Evolutionary conservation across 2,888 invertebrate species (phyloP).

Genomic region (Volucella inanis): DNA sequence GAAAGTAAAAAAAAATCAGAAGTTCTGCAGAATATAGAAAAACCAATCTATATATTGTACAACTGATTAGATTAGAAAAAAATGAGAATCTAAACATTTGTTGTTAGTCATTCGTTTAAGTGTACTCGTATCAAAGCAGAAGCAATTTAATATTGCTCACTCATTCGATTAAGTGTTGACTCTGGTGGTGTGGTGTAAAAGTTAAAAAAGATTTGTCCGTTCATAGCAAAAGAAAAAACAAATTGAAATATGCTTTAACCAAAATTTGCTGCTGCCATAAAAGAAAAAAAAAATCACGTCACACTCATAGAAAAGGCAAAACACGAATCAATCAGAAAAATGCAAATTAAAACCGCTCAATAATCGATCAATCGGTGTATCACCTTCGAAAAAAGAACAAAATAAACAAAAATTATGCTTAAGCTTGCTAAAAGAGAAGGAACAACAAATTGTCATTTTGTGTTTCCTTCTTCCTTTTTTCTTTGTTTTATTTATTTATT

Average conservation of each 20-base stretch:
- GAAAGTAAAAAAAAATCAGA: constrained; percentile 10
- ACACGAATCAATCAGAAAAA: constrained; percentile 75
- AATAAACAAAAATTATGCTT: constrained; percentile 66
- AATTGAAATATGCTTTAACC: constrained; percentile 62
- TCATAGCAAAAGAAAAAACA: not conserved
- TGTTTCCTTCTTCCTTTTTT: not conserved
- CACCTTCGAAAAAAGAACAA: constrained; percentile 10
- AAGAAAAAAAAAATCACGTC: constrained; percentile 72
- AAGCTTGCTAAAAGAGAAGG: constrained; percentile 53
- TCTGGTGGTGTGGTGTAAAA: constrained; percentile 2
- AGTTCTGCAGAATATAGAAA: constrained; percentile 54
- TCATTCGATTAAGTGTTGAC: not conserved
- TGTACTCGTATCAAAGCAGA: constrained; percentile 21
- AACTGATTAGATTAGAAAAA: constrained; percentile 70
- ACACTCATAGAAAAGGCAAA: constrained; percentile 77
- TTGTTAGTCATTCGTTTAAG: constrained; percentile 53
- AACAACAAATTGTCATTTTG: not conserved
- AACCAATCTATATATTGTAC: constrained; percentile 56
- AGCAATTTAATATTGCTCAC: constrained; percentile 13
- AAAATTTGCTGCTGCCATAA: constrained; percentile 70
- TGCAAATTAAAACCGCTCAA: constrained; percentile 14
- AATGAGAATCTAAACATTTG: constrained; percentile 4
- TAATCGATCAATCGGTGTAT: constrained; percentile 29
- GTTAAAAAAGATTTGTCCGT: not conserved
- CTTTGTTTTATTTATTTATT: constrained; percentile 8